Conservation (phyloP, 2,888 invertebrate genomes). For the Craniophora ligustri region DNA sequence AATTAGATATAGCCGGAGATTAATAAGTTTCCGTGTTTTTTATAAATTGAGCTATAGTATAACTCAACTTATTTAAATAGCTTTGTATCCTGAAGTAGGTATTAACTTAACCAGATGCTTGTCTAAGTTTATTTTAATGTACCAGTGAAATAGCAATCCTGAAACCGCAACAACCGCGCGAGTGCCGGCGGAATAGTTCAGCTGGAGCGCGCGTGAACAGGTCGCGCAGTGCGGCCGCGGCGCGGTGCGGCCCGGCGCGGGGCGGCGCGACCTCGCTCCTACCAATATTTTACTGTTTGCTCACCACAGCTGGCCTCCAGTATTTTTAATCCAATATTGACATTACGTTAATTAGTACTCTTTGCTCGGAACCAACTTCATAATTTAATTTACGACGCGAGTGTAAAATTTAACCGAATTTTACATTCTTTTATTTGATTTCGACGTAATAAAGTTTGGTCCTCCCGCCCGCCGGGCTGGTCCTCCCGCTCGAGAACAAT, state of each 20-base stretch:
- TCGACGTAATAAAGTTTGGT: constrained; percentile 24
- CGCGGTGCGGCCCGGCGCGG: neutral
- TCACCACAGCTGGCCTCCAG: neutral
- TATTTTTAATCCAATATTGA: constrained; percentile 14
- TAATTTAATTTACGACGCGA: constrained; percentile 35
- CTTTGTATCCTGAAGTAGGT: neutral
- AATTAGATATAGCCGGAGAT: no score
- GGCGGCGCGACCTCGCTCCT: neutral
- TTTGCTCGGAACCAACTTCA: constrained; percentile 33
- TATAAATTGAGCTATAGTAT: no score
- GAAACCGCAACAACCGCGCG: neutral
- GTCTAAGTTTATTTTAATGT: neutral
- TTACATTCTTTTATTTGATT: constrained; percentile 47
- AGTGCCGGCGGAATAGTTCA: neutral
- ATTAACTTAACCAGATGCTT: neutral
- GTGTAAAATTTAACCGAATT: constrained; percentile 23
- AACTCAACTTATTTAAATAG: no score
- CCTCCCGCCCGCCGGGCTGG: neutral
- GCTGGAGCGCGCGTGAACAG: neutral
- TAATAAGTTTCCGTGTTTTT: no score
- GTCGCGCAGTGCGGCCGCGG: neutral
- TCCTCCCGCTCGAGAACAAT: neutral
- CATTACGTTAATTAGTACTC: constrained; percentile 29
- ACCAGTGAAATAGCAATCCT: neutral
- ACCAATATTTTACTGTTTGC: neutral